Percentiles rank a stretch among this genome's conserved stretches.
Conservation (phyloP, 2,888 invertebrate species). For the Heteromyza rotundicornis region DNA sequence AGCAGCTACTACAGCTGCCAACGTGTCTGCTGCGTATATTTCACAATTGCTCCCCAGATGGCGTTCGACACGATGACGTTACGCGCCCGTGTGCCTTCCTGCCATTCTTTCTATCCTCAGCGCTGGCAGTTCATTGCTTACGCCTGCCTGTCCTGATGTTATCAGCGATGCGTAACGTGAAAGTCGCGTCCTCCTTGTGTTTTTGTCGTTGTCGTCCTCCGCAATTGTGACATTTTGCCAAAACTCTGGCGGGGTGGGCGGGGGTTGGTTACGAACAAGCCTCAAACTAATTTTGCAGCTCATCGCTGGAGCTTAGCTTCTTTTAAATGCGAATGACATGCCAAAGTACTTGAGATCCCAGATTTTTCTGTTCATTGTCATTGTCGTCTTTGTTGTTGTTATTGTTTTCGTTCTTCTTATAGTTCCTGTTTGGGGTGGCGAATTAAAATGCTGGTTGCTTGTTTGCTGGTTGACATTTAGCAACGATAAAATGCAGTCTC, state of each 20-base stretch:
- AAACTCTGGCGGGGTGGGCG: not conserved
- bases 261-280: conserved; percentile 20
- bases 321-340: conserved; percentile 57
- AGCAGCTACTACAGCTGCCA: conserved; percentile 6
- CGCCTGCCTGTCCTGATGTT: conserved; percentile 20
- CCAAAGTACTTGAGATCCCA: conserved; percentile 46
- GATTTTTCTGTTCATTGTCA: conserved; percentile 12
- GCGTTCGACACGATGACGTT: conserved; percentile 17
- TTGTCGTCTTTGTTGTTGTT: no score
- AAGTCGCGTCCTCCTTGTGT: conserved; percentile 24
- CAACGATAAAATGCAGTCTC: not conserved
- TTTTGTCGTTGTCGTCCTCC: not conserved
- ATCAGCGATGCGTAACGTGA: conserved; percentile 37
- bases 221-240: conserved; percentile 21
- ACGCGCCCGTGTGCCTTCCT: not conserved
- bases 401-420: no score
- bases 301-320: conserved; percentile 53
- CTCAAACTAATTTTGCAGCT: conserved; percentile 53
- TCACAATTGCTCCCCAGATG: conserved; percentile 37
- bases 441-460: conserved; percentile 16
- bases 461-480: not conserved
- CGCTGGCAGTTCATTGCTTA: conserved; percentile 10
- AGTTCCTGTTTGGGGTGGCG: not conserved
- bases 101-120: no score
- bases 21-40: conserved; percentile 18